phyloP scores from a whole-genome alignment of 53 echinoderm and acorn worm genomes.

The Patiria pectinifera region DNA sequence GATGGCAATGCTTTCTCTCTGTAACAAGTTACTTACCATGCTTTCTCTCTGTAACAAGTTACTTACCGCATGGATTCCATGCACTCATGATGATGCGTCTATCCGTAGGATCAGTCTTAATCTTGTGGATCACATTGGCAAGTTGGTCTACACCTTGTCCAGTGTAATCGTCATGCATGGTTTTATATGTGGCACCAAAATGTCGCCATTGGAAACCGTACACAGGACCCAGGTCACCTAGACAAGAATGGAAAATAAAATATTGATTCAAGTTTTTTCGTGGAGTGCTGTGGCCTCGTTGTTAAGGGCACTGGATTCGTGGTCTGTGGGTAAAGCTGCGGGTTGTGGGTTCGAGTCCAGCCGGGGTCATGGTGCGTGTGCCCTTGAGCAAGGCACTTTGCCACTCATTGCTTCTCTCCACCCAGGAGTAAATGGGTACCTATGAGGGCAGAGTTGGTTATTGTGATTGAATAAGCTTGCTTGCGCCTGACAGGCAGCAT shows the following conservation, averaged over 20 bases:
- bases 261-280: neutral
- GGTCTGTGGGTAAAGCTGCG: no score
- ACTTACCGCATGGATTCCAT: constrained; percentile 94
- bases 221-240: constrained; percentile 95
- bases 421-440: no score
- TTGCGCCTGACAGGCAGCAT: no score
- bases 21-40: constrained; percentile 58
- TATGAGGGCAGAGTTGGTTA: no score
- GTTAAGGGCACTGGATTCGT: no score
- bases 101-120: constrained; percentile 89
- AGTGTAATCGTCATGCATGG: constrained; percentile 86
- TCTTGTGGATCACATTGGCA: constrained; percentile 83
- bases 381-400: no score
- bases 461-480: no score
- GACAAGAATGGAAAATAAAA: neutral
- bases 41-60: neutral
- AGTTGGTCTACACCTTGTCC: constrained; percentile 96
- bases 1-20: no score
- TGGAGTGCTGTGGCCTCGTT: no score
- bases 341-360: no score
- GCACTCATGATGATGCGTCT: constrained; percentile 94
- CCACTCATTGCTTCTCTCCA: no score
- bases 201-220: constrained; percentile 99
- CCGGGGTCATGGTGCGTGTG: no score
- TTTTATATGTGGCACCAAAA: constrained; percentile 92